Base-by-base conservation (phyloP, 2,797 vertebrate species). In the Ciconia nigra region DNA sequence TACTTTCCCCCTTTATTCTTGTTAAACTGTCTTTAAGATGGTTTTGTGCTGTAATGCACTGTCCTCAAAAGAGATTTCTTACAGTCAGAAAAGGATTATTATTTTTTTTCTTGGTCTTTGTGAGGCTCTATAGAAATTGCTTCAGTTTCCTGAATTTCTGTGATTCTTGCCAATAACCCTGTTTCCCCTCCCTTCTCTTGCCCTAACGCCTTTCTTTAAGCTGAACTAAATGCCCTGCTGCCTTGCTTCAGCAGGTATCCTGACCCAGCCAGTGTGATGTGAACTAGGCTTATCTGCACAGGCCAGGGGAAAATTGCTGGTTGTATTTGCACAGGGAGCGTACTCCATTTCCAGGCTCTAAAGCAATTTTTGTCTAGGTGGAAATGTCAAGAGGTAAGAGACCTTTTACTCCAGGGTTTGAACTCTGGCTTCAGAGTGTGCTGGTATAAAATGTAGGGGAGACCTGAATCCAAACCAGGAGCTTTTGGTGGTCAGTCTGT, bases 101-200 rank as follows among this genome's bases (percentile, higher is more conserved):
- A 0, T 19, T 47, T 31, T 9, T 9, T 41, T 4, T 2, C 7
- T 15, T 87, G 19, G 1, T 16, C 19, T 44, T 59, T 63, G 13
- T 39, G 52, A 55, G 20, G 35, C 35, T 77, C 12, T 65, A 0
- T 5, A n/a, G 78, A 69, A 47, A 11, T 57, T 37, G 28, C 61
- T 51, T 29, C 33, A 7, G 22, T 67, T 76, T 19, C 25, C 61
- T 63, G 22, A 21, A 11, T 49, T 26, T 15, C 41, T 85, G 55
- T 39, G 29, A 1, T 67, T 49, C 35, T 66, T 76, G 54, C 46
- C 51, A 21, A 0, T 28, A 42, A 6, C 13, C 7, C 13, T 3
- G 6, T 24, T 35, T 37, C 13, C 35, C 41, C 31, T 80, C 67
- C n/a, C 37, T 21, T 37, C 31, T 39, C 35, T 42, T 41, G 25